Evolutionary conservation across 1,140 invertebrate genomes (phyloP), one percentile per base, ranked within the genome.

Genomic region (Chrysoperla carnea): DNA sequence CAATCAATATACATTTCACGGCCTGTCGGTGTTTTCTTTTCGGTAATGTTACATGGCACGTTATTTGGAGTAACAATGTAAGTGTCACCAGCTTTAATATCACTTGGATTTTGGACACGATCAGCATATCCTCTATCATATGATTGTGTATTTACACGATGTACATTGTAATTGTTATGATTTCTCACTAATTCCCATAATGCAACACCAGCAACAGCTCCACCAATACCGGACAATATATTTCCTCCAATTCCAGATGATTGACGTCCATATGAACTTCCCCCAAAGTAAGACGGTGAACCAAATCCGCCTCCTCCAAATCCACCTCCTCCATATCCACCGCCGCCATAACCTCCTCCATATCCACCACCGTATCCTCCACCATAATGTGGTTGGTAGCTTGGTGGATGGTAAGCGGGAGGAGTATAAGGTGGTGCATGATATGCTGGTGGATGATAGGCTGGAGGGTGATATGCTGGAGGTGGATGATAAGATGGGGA

Each of bases 271-370:
- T 3, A 23, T 23, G 17, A 23, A 23, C 2, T 27, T 27, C 38
- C 38, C 1, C 38, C 38, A 4, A 23, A 23, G 17, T 3, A 23
- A 23, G 14, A 28, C 4, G 9, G 9, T 11, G 15, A 15, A 29
- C 38, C 38, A 37, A 3, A 37, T 12, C 37, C 37, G 7, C 37
- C 37, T 27, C 38, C 38, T 11, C 38, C 38, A 39, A 39, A 39
- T 2, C 38, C 38, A 37, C 37, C 37, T 5, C 8, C 8, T 5
- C 8, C 8, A 37, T 11, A 11, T 11, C 38, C 38, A 2, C 14
- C 14, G 29, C 38, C 38, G 14, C 38, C 38, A 14, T 37, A 37
- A 4, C 36, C 36, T 1, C 27, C 15, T 2, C 14, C 14, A 29
- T 39, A 39, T 13, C 13, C 8, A 6, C 9, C 7, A 11, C 6